Evolutionary conservation across 2,113 vertebrate genomes (phyloP), one percentile per base, ranked within the genome.

Genomic region (Marcusenius ussheri): DNA sequence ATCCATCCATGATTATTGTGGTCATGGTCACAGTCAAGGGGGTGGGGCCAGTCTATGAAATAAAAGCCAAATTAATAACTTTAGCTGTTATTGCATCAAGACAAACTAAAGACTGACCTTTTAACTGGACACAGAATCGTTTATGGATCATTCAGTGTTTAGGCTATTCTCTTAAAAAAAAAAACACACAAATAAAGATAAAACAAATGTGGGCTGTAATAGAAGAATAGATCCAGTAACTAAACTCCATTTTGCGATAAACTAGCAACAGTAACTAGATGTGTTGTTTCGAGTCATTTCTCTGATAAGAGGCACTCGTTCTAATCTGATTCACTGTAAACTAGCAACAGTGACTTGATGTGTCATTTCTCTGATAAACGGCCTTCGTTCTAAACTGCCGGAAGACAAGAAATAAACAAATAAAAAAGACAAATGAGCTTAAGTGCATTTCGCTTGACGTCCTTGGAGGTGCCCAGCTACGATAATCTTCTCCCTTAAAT

Each of bases 281-380:
- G n/a, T 66, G 62, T 13, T 11, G n/a, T 62, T 62, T 24, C 2
- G 1, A 84, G 45, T 80, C 74, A 39, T 84, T 47, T n/a, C 1
- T 84, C 21, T 46, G 19, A 45, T 46, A 47, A 84, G 39, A 24
- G 39, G 19, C 19, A 9, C 9, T 39, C 35, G 17, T 45, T 11
- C 39, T 47, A 87, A 87, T 27, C 50, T 13, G 49, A 11, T 50
- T n/a, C 56, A 10, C 3, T 87, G 91, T 91, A 83, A 91, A 89
- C 53, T 35, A 74, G 66, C 11, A 74, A 74, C 3, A 83, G 19
- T 45, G 31, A 83, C 35, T 83, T 19, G 39, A 35, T 83, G 35
- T 83, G 39, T 39, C 35, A 1, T 47, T n/a, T 84, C 35, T 47
- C 9, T n/a, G 19, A 45, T n/a, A 84, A 84, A 47, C 3, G 19